A percentile compares a stretch with the other conserved stretches of the same genome.
phyloP scores from a whole-genome alignment of 2,797 vertebrate genomes.

The Synanceia verrucosa region DNA sequence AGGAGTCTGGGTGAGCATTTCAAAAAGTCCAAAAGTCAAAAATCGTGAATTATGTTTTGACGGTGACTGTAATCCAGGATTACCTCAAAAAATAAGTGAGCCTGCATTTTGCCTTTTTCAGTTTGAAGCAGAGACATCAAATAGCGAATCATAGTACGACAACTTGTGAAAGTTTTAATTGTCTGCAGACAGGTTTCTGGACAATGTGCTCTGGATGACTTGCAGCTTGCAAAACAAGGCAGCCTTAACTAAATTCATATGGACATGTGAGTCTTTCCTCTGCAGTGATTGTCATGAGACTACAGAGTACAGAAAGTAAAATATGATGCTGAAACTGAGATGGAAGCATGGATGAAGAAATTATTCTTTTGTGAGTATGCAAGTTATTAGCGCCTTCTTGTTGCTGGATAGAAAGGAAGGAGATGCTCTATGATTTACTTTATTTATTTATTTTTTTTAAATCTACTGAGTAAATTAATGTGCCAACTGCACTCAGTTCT shows the following conservation, averaged over 20 bases:
- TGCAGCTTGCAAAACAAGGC: constrained; percentile 32
- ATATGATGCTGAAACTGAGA: background rate
- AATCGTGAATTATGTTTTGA: no score
- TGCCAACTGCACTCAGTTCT: constrained; percentile 1
- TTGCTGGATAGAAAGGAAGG: background rate
- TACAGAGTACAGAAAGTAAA: constrained; percentile 13
- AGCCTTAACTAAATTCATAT: constrained; percentile 37
- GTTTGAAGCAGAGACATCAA: constrained; percentile 4
- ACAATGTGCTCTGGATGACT: constrained; percentile 49
- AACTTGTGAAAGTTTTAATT: constrained; percentile 27
- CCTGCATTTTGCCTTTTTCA: no score
- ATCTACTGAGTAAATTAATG: constrained; percentile 22
- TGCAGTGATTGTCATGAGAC: constrained; percentile 12
- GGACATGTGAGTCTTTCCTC: constrained; percentile 43
- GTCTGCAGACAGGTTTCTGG: constrained; percentile 25
- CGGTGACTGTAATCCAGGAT: no score
- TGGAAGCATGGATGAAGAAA: background rate
- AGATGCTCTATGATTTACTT: background rate
- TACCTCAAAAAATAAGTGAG: no score
- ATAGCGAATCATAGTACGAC: constrained; percentile 1
- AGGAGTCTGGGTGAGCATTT: background rate
- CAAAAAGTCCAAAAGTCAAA: no score
- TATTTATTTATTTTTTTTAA: no score
- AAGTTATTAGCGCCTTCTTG: background rate
- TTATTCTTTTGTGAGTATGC: background rate